phyloP scores from a whole-genome alignment of 2,797 vertebrate species.

The Champsocephalus gunnari region DNA sequence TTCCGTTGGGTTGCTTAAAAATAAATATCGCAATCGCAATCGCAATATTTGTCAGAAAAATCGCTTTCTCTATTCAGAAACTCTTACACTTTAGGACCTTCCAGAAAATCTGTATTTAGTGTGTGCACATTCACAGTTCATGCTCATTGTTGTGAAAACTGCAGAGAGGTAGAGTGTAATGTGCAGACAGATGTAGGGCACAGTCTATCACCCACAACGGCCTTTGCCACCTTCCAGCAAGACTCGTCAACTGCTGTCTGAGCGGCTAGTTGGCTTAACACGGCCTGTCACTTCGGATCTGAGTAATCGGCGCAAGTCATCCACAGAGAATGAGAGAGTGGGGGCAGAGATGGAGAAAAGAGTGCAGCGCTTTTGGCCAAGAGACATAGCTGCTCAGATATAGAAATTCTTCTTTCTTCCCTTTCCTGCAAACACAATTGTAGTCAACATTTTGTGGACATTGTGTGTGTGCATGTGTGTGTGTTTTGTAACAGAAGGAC shows the following conservation, averaged over 20 bases:
- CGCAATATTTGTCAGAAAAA: no score
- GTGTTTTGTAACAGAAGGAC: constrained; percentile 50
- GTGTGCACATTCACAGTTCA: constrained; percentile 3
- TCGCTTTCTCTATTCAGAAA: constrained; percentile 37
- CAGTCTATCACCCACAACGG: constrained; percentile 45
- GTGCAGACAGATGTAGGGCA: constrained; percentile 15
- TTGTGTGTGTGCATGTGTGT: constrained; percentile 4
- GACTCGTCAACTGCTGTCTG: constrained; percentile 41
- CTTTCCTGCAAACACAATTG: constrained; percentile 25
- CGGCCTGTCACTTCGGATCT: constrained; percentile 61
- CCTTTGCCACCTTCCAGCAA: constrained; percentile 61
- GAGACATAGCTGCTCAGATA: constrained; percentile 15
- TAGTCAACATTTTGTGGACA: constrained; percentile 36
- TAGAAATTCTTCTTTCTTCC: constrained; percentile 16
- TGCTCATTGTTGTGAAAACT: constrained; percentile 8
- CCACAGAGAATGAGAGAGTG: constrained; percentile 4
- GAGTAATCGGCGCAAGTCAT: constrained; percentile 55
- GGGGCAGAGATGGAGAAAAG: constrained; percentile 18
- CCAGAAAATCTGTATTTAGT: constrained; percentile 11
- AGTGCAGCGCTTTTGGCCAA: constrained; percentile 18
- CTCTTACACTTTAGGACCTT: constrained; percentile 26
- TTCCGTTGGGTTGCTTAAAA: no score
- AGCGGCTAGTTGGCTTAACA: constrained; percentile 57
- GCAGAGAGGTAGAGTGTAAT: constrained; percentile 23
- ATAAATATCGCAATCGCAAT: no score